Evolutionary conservation across 2,113 vertebrate species (phyloP).

Genomic region (Strix aluco): DNA sequence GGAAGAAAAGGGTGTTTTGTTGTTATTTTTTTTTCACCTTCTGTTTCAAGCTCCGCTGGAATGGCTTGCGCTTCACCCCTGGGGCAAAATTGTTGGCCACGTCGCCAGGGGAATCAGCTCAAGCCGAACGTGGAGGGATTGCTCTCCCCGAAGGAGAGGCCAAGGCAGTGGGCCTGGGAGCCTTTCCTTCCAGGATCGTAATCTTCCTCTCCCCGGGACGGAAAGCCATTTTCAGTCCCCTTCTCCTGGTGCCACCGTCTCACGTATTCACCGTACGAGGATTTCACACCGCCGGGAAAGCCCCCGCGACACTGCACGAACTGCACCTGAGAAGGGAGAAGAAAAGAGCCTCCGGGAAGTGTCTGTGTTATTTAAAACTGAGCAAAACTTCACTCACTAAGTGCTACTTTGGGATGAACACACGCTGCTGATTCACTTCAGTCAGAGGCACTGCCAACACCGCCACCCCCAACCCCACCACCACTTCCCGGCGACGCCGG

Average conservation of each 20-base stretch:
- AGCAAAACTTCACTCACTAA: slow-evolving; percentile 53
- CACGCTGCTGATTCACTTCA: not conserved
- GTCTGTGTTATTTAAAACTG: not conserved
- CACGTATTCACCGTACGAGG: fast-evolving
- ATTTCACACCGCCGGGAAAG: not conserved
- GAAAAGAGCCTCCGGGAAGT: not conserved
- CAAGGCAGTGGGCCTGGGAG: not conserved
- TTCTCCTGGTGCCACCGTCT: not conserved
- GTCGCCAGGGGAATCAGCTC: fast-evolving
- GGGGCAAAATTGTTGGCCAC: fast-evolving
- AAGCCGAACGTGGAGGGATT: fast-evolving
- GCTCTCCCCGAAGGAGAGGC: not conserved
- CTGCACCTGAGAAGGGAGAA: not conserved
- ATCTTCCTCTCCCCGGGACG: not conserved
- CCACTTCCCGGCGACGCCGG: not conserved
- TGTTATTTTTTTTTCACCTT: not conserved
- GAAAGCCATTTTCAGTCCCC: not conserved
- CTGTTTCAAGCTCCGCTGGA: not conserved
- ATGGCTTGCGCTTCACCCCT: not conserved
- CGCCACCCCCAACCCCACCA: not conserved
- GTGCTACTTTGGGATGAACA: slow-evolving; percentile 55
- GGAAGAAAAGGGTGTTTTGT: slow-evolving; percentile 14
- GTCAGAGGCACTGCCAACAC: not conserved
- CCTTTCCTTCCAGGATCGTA: not conserved
- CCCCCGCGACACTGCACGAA: not conserved